These are phyloP conservation scores for Prosopocoilus inquinatus DNA, from an alignment of 2,888 invertebrate species.

Conservation along the genomic window DNA sequence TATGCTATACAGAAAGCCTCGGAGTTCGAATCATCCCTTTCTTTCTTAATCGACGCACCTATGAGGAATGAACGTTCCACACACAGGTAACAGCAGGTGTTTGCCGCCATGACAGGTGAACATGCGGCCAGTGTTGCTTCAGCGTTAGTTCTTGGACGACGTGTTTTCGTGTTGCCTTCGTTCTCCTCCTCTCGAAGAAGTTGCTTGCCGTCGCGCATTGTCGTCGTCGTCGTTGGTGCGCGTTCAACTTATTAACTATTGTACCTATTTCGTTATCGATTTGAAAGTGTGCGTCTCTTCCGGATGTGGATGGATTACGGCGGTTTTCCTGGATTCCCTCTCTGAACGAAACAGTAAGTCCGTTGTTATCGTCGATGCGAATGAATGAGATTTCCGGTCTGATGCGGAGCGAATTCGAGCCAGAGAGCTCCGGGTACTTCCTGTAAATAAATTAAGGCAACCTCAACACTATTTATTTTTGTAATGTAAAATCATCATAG, in stretches of 20 bases:
- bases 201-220: background rate
- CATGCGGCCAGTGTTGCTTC: slow-evolving; percentile 34
- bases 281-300: background rate
- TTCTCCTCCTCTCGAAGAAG: background rate
- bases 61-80: background rate
- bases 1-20: too few species aligned
- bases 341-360: too few species aligned
- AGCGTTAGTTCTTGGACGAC: slow-evolving; percentile 18
- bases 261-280: too few species aligned
- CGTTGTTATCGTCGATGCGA: too few species aligned
- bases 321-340: too few species aligned
- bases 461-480: too few species aligned
- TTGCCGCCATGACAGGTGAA: slow-evolving; percentile 37
- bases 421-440: too few species aligned
- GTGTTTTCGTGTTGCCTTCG: slow-evolving; percentile 6
- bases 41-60: background rate
- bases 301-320: background rate
- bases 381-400: too few species aligned
- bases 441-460: too few species aligned
- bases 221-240: background rate
- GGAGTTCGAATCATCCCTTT: too few species aligned
- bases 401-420: too few species aligned
- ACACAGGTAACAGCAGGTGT: slow-evolving; percentile 38
- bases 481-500: too few species aligned
- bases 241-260: background rate